Percentiles rank a stretch among this genome's conserved stretches.
Evolutionary conservation across 2,113 vertebrate genomes (phyloP).

Genomic region (Ivindomyrus marchei): DNA sequence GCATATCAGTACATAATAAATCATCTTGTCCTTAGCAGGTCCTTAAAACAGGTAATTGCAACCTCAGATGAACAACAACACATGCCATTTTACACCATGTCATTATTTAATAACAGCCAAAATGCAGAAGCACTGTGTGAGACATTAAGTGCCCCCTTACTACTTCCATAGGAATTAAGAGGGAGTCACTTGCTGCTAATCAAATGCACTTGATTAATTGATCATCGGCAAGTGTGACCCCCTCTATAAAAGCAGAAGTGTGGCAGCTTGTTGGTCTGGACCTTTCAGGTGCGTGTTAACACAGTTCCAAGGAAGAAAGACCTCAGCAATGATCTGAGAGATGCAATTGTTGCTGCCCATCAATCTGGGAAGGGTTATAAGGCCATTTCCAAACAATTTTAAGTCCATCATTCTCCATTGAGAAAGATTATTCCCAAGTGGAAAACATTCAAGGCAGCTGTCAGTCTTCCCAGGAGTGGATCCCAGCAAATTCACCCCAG

Average conservation of each 20-base stretch:
- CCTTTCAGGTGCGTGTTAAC: neutral
- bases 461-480: too few relatives aligned
- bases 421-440: neutral
- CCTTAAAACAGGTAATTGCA: neutral
- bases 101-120: neutral
- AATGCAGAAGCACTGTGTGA: neutral
- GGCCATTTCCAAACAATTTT: neutral
- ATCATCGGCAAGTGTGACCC: too few relatives aligned
- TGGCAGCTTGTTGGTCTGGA: neutral
- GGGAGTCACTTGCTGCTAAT: neutral
- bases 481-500: too few relatives aligned
- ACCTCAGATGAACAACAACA: neutral
- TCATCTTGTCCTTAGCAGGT: neutral
- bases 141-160: neutral
- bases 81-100: neutral
- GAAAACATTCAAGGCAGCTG: neutral
- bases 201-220: neutral
- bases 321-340: neutral
- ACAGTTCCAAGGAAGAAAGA: neutral
- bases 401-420: neutral
- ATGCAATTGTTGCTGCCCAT: neutral
- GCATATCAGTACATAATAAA: neutral
- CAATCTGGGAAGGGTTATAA: neutral
- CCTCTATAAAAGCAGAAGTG: neutral
- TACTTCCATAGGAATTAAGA: neutral